Evolutionary conservation across 2,113 vertebrate genomes (phyloP), one percentile per base, ranked within the genome.

Genomic region (Megalops atlanticus): DNA sequence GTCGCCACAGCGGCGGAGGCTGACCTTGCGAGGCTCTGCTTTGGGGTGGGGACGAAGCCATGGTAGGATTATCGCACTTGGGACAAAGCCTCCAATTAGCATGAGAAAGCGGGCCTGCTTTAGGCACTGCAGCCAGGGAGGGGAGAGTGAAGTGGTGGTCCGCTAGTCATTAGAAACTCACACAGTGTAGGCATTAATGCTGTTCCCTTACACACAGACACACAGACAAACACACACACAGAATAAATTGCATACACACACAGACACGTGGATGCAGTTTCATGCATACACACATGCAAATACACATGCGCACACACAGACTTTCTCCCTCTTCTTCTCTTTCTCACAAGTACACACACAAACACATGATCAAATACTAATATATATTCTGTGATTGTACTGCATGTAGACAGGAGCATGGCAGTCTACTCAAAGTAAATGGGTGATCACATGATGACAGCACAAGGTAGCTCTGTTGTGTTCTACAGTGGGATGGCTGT

Each of bases 31-130:
- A 91, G 93, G 91, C 93, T 91, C 92, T 83, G 88, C 89, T 93
- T 87, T 80, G 91, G 92, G 92, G 85, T 88, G 79, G 87, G 86
- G 86, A 94, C 92, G 94, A 95, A 93, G 93, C 90, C 89, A 76
- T 86, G 78, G 92, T 91, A 91, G 91, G 92, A 94, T 95, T 93
- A 95, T 93, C 92, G 92, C 89, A 84, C 91, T 83, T 40, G 71
- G 90, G 92, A 95, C 93, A 95, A 95, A 95, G 94, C 93, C 89
- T 90, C 87, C 91, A 88, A 95, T 95, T 94, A 93, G 86, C 94
- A 95, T 94, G 91, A 94, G 92, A 94, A 95, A 94, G 89, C 87
- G 69, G 24, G 89, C 80, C 87, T 83, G 90, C 89, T 90, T 89
- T 89, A 91, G 92, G 92, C 86, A 70, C 74, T 87, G 85, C 82